Evolutionary conservation across 2,888 invertebrate species (phyloP).

Genomic region (Lysandra bellargus): DNA sequence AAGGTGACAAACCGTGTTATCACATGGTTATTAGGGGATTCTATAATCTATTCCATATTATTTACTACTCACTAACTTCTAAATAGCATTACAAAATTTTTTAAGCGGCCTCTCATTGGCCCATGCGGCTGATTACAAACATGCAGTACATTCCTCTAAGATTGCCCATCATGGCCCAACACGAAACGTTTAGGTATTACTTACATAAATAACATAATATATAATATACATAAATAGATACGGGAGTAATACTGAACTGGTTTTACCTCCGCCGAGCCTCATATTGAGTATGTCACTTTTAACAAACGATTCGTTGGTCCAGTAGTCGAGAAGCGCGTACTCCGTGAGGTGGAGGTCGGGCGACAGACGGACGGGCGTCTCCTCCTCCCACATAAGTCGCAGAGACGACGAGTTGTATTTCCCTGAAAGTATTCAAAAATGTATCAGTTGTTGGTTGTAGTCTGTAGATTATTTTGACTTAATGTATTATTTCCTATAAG

Average conservation of each 20-base stretch:
- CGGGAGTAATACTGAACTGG: constrained; percentile 16
- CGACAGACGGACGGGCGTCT: constrained; percentile 87
- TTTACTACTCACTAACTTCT: neutral
- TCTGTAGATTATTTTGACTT: no score
- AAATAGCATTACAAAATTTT: neutral
- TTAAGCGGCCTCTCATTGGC: no score
- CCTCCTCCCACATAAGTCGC: constrained; percentile 87
- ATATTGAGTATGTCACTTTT: constrained; percentile 84
- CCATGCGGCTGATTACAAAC: neutral
- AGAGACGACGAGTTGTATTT: constrained; percentile 89
- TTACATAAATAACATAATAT: constrained; percentile 3
- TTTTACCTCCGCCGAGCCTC: constrained; percentile 86
- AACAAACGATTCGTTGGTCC: constrained; percentile 86
- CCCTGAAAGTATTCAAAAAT: constrained; percentile 77
- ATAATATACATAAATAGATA: constrained; percentile 29
- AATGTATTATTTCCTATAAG: no score
- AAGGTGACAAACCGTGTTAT: neutral
- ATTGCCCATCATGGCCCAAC: neutral
- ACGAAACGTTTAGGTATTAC: neutral
- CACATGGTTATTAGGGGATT: neutral
- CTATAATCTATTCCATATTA: neutral
- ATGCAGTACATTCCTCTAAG: neutral
- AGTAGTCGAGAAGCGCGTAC: constrained; percentile 85
- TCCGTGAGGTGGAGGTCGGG: constrained; percentile 90
- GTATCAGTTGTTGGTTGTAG: no score